Conservation (phyloP, 2,113 vertebrate species). For the Lota lota region DNA sequence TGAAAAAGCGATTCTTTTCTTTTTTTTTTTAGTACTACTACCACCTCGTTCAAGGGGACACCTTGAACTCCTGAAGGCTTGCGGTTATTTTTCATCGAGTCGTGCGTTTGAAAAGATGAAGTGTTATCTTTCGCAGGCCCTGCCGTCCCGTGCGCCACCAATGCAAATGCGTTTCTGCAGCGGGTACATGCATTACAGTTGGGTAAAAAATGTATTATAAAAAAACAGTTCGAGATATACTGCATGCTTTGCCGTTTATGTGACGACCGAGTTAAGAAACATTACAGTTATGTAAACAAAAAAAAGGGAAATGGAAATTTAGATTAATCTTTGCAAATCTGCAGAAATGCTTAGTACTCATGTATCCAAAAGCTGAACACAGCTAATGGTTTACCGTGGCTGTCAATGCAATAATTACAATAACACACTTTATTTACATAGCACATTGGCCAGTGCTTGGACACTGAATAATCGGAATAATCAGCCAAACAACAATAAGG, state of each 20-base stretch:
- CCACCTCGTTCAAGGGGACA: conserved; percentile 29
- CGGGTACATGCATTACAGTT: conserved; percentile 35
- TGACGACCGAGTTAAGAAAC: no score
- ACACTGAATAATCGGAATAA: no score
- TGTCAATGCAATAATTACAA: no score
- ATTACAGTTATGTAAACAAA: neutral
- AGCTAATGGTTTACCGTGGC: no score
- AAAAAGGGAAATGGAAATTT: conserved; percentile 19
- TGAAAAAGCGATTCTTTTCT: no score
- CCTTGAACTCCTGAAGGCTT: conserved; percentile 37
- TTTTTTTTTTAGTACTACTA: no score
- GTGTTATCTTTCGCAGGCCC: conserved; percentile 45
- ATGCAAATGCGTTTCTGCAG: conserved; percentile 52
- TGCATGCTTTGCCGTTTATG: no score
- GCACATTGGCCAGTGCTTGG: no score
- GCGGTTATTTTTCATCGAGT: conserved; percentile 36
- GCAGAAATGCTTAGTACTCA: conserved; percentile 27
- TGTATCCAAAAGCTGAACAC: conserved; percentile 17
- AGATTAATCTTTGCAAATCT: no score
- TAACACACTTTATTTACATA: no score
- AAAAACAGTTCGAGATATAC: no score
- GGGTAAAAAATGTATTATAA: neutral
- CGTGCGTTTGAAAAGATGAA: conserved; percentile 36
- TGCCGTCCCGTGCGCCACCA: conserved; percentile 19
- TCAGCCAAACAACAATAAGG: no score